phyloP scores from a whole-genome alignment of 1,140 invertebrate genomes.

The Copidosoma floridanum region DNA sequence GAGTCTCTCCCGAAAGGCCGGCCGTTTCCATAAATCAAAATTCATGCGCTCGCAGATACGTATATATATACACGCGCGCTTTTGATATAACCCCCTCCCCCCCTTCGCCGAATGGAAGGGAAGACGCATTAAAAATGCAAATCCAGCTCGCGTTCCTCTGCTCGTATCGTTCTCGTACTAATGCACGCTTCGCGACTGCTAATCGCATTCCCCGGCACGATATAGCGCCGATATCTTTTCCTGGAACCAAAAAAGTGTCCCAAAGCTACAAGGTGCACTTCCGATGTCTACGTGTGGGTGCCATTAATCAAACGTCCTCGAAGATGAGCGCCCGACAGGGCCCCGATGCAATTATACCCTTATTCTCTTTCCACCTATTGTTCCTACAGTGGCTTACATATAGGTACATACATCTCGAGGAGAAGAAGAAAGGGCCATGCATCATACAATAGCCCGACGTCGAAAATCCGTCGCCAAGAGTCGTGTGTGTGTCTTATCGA shows the following conservation, averaged over 20 bases:
- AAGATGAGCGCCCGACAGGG: conserved; percentile 44
- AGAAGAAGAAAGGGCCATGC: neutral
- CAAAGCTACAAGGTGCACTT: no score
- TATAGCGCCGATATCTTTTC: neutral
- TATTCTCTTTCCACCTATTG: no score
- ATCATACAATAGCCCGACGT: neutral
- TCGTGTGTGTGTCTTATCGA: neutral
- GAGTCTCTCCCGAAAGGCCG: no score
- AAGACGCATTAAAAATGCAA: conserved; percentile 13
- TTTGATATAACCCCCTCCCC: conserved; percentile 1
- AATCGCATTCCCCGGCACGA: conserved; percentile 3
- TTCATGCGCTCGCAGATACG: neutral
- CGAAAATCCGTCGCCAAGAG: neutral
- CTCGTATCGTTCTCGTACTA: neutral
- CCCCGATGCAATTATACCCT: conserved; percentile 18
- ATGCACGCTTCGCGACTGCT: no score
- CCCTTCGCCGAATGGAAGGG: neutral
- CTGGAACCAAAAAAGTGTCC: conserved; percentile 14
- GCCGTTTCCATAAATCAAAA: conserved; percentile 21
- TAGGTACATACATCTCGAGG: neutral
- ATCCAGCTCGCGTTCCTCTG: neutral
- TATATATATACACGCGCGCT: neutral
- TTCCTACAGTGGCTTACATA: neutral
- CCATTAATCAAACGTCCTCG: conserved; percentile 6
- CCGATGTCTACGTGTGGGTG: no score